These are phyloP conservation scores for Oenanthe oenanthe DNA, from an alignment of 2,113 vertebrate genomes.

Conservation along the genomic window DNA sequence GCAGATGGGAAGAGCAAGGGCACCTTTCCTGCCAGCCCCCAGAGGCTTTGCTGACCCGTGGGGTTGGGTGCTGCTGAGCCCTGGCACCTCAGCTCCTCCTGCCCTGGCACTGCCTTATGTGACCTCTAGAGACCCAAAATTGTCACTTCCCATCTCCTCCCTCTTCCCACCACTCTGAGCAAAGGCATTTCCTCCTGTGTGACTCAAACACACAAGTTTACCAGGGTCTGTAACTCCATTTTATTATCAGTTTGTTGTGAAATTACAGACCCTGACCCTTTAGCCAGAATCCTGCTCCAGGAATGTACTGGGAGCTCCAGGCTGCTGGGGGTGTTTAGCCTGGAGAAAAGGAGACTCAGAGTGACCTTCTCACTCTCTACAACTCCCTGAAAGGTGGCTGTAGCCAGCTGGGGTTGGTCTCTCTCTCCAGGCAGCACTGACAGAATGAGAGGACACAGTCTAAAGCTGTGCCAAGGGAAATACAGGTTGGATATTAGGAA, in stretches of 20 bases:
- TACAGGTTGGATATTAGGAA: too few species aligned
- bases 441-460: too few species aligned
- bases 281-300: not conserved
- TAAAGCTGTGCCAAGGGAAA: too few species aligned
- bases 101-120: not conserved
- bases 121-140: not conserved
- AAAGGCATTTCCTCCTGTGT: not conserved
- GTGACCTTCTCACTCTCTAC: too few species aligned
- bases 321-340: too few species aligned
- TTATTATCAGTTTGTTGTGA: not conserved
- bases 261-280: not conserved
- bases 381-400: too few species aligned
- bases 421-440: too few species aligned
- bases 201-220: not conserved
- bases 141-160: not conserved
- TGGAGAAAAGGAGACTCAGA: too few species aligned
- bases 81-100: accelerated
- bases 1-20: not conserved
- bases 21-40: not conserved
- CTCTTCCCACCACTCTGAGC: not conserved
- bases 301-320: not conserved
- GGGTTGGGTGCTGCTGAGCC: not conserved
- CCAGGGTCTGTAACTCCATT: not conserved
- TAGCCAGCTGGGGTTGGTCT: too few species aligned
- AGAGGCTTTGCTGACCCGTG: not conserved